Percentiles rank a stretch among this genome's conserved stretches.
Evolutionary conservation across 1,140 invertebrate genomes (phyloP).

Genomic region (Drosophila bipectinata): DNA sequence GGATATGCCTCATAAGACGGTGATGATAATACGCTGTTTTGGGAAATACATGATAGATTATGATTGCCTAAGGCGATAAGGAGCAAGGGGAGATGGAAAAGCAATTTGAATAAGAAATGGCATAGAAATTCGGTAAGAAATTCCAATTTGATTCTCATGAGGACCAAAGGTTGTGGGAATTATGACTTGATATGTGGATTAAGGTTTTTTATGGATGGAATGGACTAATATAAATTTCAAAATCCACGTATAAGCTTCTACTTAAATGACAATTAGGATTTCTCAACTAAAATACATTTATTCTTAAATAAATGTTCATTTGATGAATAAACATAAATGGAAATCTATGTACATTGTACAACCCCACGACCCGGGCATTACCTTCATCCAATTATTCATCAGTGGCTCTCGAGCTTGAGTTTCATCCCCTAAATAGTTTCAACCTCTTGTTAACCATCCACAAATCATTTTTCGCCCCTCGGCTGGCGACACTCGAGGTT

Average conservation of each 20-base stretch:
- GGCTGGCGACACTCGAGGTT: slow-evolving; percentile 56
- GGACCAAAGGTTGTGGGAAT: not conserved
- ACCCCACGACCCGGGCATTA: slow-evolving; percentile 19
- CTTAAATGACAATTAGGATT: not conserved
- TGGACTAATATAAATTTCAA: too few species aligned
- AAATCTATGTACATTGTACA: slow-evolving; percentile 7
- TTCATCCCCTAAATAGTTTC: slow-evolving; percentile 61
- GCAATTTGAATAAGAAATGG: slow-evolving; percentile 29
- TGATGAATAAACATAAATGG: slow-evolving; percentile 41
- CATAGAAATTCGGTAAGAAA: slow-evolving; percentile 1
- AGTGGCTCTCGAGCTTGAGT: slow-evolving; percentile 28
- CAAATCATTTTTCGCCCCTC: slow-evolving; percentile 61
- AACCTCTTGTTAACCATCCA: slow-evolving; percentile 59
- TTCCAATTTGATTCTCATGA: not conserved
- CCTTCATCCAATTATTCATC: slow-evolving; percentile 45
- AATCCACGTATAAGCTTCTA: not conserved
- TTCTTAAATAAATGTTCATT: slow-evolving; percentile 18
- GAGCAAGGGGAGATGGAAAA: slow-evolving; percentile 17
- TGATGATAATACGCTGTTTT: slow-evolving; percentile 57
- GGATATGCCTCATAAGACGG: slow-evolving; percentile 50
- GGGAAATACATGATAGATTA: slow-evolving; percentile 47
- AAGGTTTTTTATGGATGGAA: too few species aligned
- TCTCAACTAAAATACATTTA: not conserved
- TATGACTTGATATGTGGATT: not conserved
- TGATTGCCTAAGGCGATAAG: slow-evolving; percentile 31